Percentiles rank a stretch among this genome's conserved stretches.
Evolutionary conservation across 2,888 invertebrate species (phyloP).

Genomic region (Dicranocentrus wangi): DNA sequence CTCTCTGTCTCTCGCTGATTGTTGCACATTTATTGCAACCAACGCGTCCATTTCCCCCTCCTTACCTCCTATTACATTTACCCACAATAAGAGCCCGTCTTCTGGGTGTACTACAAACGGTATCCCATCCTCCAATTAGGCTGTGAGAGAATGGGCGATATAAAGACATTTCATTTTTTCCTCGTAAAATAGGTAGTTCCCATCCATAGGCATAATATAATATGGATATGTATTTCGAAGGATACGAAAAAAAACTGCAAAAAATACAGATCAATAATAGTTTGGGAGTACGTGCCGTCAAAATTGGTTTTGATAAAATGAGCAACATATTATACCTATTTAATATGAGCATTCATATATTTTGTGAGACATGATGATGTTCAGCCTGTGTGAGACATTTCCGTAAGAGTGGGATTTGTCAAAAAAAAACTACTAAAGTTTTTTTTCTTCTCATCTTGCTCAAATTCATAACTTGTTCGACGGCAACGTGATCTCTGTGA

Average conservation of each 20-base stretch:
- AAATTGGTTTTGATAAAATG: too few relatives aligned
- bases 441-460: too few relatives aligned
- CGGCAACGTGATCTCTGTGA: neutral
- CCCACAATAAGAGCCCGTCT: neutral
- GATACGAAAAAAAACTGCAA: too few relatives aligned
- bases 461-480: neutral
- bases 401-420: conserved; percentile 23
- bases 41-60: too few relatives aligned
- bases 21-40: conserved; percentile 42
- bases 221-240: too few relatives aligned
- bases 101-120: neutral
- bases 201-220: too few relatives aligned
- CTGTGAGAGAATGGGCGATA: neutral
- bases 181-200: too few relatives aligned
- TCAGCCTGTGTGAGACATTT: conserved; percentile 8
- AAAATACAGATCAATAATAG: too few relatives aligned
- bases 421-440: neutral
- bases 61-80: neutral
- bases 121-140: neutral
- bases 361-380: too few relatives aligned
- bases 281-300: too few relatives aligned
- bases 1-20: conserved; percentile 11
- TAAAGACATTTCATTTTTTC: neutral
- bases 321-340: too few relatives aligned
- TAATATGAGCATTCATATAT: too few relatives aligned